Evolutionary conservation across 2,888 invertebrate genomes (phyloP).

Genomic region (Nemoura dubitans): DNA sequence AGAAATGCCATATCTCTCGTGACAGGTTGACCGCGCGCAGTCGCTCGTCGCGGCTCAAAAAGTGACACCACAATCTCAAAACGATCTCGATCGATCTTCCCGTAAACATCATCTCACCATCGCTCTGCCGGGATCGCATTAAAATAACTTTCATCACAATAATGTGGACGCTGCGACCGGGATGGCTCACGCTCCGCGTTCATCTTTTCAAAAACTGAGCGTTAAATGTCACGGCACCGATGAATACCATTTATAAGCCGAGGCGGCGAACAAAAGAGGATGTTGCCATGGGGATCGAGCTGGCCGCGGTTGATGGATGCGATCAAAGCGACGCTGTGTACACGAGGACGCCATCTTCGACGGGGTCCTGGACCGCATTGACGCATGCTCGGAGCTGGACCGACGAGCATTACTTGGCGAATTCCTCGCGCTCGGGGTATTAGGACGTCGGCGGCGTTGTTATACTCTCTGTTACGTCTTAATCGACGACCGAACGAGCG

Average conservation of each 20-base stretch:
- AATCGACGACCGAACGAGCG: neutral
- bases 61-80: neutral
- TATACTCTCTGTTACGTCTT: conserved; percentile 26
- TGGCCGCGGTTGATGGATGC: neutral
- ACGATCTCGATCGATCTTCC: neutral
- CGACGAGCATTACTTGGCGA: conserved; percentile 35
- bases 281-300: no score
- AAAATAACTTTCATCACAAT: neutral
- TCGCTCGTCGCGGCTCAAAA: no score
- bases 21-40: neutral
- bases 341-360: no score
- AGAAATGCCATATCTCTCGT: conserved; percentile 3
- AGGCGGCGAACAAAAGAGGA: neutral
- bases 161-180: neutral
- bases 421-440: conserved; percentile 18
- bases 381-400: no score
- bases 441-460: neutral
- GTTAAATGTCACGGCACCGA: neutral
- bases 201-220: neutral
- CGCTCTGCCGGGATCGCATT: neutral
- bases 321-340: neutral
- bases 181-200: neutral
- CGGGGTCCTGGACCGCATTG: no score
- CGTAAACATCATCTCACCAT: neutral
- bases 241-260: neutral